Evolutionary conservation across 2,113 vertebrate species (phyloP).

Genomic region (Gopherus flavomarginatus): DNA sequence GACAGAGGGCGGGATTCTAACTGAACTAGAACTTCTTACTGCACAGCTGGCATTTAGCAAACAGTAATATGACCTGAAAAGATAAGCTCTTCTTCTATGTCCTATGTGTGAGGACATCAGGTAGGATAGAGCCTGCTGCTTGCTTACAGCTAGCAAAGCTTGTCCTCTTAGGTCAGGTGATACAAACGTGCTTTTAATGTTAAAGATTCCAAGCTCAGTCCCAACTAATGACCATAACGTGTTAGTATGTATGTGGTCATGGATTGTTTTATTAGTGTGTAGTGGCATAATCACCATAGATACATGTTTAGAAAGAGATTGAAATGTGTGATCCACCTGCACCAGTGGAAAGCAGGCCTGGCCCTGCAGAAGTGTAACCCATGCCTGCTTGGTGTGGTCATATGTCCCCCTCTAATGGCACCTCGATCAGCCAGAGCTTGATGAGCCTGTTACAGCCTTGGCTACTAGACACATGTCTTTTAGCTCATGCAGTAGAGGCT

Average conservation of each 20-base stretch:
- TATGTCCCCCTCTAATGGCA: no score
- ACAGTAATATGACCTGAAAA: accelerated
- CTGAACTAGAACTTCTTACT: not conserved
- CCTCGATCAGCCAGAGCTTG: no score
- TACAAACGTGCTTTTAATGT: not conserved
- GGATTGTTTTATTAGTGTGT: not conserved
- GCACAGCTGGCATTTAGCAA: not conserved
- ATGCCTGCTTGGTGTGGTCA: no score
- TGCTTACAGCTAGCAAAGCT: not conserved
- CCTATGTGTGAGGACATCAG: not conserved
- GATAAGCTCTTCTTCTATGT: not conserved
- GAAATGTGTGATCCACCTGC: not conserved
- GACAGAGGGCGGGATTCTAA: not conserved
- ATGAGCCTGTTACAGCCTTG: no score
- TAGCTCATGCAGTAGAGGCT: no score
- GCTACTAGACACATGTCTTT: no score
- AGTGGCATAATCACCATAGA: not conserved
- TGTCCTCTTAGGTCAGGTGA: not conserved
- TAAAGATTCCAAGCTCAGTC: not conserved
- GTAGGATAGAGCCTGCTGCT: not conserved
- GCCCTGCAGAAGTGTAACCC: not conserved
- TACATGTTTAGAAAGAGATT: not conserved
- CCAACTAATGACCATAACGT: not conserved
- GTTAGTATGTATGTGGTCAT: not conserved
- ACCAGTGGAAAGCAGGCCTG: not conserved